These are phyloP conservation scores for Atta colombica DNA, from an alignment of 1,140 invertebrate genomes.

Conservation along the genomic window DNA sequence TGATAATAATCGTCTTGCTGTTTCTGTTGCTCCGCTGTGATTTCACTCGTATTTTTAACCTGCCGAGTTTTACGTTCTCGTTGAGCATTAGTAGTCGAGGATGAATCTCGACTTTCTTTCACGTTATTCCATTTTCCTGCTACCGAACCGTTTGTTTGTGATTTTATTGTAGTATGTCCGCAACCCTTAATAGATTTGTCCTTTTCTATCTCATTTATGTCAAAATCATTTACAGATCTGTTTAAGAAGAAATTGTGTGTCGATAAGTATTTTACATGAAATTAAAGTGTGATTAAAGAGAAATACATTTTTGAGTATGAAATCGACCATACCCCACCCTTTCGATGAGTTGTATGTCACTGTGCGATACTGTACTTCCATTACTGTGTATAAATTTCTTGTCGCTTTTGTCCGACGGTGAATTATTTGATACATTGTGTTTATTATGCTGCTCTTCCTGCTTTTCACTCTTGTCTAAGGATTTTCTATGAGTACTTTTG, in stretches of 20 bases:
- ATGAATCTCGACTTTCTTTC: slow-evolving; percentile 85
- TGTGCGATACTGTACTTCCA: slow-evolving; percentile 85
- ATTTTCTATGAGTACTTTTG: slow-evolving; percentile 87
- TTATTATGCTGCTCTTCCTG: slow-evolving; percentile 85
- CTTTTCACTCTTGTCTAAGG: slow-evolving; percentile 86
- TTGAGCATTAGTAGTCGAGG: slow-evolving; percentile 87
- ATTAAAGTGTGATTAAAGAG: slow-evolving; percentile 13
- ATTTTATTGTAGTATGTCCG: slow-evolving; percentile 82
- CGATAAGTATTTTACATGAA: slow-evolving; percentile 4
- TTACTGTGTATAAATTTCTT: slow-evolving; percentile 87
- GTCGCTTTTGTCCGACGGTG: slow-evolving; percentile 84
- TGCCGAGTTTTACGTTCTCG: slow-evolving; percentile 88
- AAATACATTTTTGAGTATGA: background rate
- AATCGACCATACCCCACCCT: slow-evolving; percentile 84
- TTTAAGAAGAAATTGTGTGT: slow-evolving; percentile 40
- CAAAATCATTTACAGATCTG: slow-evolving; percentile 88
- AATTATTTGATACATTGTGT: slow-evolving; percentile 79
- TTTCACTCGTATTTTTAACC: slow-evolving; percentile 87
- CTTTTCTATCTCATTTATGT: slow-evolving; percentile 87
- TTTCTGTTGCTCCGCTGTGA: slow-evolving; percentile 87
- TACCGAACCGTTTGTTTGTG: slow-evolving; percentile 83
- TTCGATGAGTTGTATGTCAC: slow-evolving; percentile 87
- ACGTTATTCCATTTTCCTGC: slow-evolving; percentile 86
- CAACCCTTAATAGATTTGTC: slow-evolving; percentile 86
- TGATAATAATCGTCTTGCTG: slow-evolving; percentile 89